phyloP scores from a whole-genome alignment of 2,888 invertebrate genomes.

The Trachelus troglodyta region DNA sequence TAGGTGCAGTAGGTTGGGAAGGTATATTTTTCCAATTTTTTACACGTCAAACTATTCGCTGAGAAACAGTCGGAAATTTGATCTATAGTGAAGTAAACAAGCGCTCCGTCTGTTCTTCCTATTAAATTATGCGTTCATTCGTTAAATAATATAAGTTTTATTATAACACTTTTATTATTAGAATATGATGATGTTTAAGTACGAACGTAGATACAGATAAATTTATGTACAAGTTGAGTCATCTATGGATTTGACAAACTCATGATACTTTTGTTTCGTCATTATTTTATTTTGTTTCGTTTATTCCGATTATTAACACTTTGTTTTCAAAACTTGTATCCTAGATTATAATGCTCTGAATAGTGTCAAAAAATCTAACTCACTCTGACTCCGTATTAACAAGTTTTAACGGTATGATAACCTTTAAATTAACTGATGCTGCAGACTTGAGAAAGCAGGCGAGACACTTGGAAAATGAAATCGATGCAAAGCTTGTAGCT shows the following conservation, averaged over 20 bases:
- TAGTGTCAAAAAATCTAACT: background rate
- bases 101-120: no score
- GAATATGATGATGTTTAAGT: no score
- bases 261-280: no score
- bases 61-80: background rate
- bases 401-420: background rate
- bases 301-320: no score
- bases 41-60: background rate
- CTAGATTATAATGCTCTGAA: no score
- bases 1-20: conserved; percentile 53
- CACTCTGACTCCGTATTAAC: background rate
- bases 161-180: no score
- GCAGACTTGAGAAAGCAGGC: conserved; percentile 93
- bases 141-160: background rate
- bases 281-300: no score
- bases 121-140: background rate
- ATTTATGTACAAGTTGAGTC: no score
- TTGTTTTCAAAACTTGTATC: no score
- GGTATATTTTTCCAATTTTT: conserved; percentile 41
- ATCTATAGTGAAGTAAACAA: background rate
- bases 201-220: no score
- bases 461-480: conserved; percentile 93
- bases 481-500: conserved; percentile 93
- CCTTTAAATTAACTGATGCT: conserved; percentile 40
- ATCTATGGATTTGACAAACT: no score